A percentile compares a stretch with the other conserved stretches of the same genome.
phyloP scores from a whole-genome alignment of 2,113 vertebrate species.

The Pimephales promelas region DNA sequence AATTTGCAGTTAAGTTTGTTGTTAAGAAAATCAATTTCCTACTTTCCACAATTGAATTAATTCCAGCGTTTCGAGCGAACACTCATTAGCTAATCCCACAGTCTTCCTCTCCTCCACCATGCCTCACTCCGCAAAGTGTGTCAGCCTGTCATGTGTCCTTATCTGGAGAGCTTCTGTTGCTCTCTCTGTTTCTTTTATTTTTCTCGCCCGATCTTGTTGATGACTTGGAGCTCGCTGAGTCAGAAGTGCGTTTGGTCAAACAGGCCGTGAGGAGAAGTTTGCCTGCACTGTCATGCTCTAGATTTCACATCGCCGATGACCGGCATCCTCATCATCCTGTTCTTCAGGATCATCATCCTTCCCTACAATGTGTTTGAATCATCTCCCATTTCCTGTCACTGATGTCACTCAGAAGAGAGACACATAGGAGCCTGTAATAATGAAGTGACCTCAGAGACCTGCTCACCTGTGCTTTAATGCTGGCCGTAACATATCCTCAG shows the following conservation, averaged over 20 bases:
- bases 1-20: neutral
- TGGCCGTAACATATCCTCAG: neutral
- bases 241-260: conserved; percentile 21
- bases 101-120: neutral
- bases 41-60: neutral
- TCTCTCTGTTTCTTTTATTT: neutral
- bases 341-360: conserved; percentile 21
- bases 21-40: neutral
- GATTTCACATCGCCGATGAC: conserved; percentile 3
- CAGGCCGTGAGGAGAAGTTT: neutral
- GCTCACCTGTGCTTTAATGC: conserved; percentile 7
- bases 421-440: neutral
- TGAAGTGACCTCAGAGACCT: conserved; percentile 2
- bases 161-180: conserved; percentile 2
- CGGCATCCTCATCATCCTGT: neutral
- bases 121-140: neutral
- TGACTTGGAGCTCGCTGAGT: neutral
- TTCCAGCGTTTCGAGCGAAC: neutral
- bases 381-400: conserved; percentile 30
- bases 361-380: conserved; percentile 40
- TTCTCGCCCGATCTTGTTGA: neutral
- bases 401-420: conserved; percentile 22
- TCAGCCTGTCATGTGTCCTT: neutral
- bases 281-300: neutral
- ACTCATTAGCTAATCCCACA: neutral